Conservation (phyloP, 2,797 vertebrate genomes). For the Rhabdomys pumilio region DNA sequence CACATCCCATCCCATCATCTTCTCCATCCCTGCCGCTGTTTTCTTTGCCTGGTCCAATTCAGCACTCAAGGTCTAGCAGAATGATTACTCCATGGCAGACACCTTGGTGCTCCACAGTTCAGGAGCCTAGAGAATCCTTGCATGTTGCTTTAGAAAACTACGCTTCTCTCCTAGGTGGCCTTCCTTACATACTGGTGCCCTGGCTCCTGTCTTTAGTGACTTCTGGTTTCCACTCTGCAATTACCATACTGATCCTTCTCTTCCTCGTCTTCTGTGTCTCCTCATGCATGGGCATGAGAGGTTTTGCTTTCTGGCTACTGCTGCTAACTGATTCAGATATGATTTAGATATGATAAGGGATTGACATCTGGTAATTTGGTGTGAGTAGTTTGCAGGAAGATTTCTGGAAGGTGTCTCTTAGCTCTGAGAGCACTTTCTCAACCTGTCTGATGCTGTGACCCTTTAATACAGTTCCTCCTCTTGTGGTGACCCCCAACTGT, state of each 20-base stretch:
- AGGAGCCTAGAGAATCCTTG: not conserved
- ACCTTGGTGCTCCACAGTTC: accelerated
- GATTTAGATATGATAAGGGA: not conserved
- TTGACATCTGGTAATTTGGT: not conserved
- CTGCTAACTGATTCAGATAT: not conserved
- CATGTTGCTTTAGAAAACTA: not conserved
- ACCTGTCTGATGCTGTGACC: not conserved
- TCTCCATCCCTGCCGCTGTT: not conserved
- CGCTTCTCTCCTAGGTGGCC: not conserved
- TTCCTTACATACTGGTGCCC: not conserved
- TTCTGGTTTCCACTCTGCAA: not conserved
- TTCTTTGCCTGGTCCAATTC: not conserved
- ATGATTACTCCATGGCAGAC: not conserved
- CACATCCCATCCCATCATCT: accelerated
- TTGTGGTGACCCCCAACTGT: not conserved
- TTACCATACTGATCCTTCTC: not conserved
- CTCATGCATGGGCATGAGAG: not conserved
- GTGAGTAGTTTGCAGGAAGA: not conserved
- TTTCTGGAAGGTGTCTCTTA: not conserved
- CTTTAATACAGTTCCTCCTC: not conserved
- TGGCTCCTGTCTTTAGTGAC: not conserved
- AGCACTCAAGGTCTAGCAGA: not conserved
- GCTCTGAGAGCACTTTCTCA: not conserved
- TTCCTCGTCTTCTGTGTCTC: not conserved
- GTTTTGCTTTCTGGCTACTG: not conserved